phyloP scores from a whole-genome alignment of 1,140 invertebrate genomes.

The Andricus grossulariae region DNA sequence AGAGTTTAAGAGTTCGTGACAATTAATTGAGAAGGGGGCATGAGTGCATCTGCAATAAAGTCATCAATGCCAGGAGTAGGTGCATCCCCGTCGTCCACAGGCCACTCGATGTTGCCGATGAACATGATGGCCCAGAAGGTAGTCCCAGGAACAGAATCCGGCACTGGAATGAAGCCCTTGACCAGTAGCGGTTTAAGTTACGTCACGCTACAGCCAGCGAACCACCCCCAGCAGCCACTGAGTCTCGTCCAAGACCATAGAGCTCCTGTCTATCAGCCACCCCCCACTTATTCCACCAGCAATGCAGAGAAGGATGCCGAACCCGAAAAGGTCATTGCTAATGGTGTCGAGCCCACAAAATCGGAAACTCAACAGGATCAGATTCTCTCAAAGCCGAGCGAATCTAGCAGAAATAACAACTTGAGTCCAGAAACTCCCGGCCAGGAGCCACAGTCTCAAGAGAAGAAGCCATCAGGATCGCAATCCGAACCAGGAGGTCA shows the following conservation, averaged over 20 bases:
- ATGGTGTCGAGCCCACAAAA: slow-evolving; percentile 63
- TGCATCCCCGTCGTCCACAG: slow-evolving; percentile 60
- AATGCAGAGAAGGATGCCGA: slow-evolving; percentile 64
- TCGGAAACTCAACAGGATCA: slow-evolving; percentile 54
- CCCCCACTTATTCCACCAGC: slow-evolving; percentile 51
- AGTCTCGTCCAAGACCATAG: slow-evolving; percentile 74
- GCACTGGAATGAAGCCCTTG: slow-evolving; percentile 67
- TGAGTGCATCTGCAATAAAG: slow-evolving; percentile 68
- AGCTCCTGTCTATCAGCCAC: slow-evolving; percentile 62
- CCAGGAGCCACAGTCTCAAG: slow-evolving; percentile 50
- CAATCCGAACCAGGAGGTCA: slow-evolving; percentile 16
- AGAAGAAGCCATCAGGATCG: slow-evolving; percentile 10
- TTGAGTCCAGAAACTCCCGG: slow-evolving; percentile 60
- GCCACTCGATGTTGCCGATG: slow-evolving; percentile 72
- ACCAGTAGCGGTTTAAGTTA: slow-evolving; percentile 65
- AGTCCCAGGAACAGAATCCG: slow-evolving; percentile 63
- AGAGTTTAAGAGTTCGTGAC: slow-evolving; percentile 26
- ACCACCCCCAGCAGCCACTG: slow-evolving; percentile 60
- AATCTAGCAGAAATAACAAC: slow-evolving; percentile 65
- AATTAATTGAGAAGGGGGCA: slow-evolving; percentile 41
- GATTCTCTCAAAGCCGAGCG: slow-evolving; percentile 50
- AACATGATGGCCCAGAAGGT: slow-evolving; percentile 73
- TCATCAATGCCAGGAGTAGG: slow-evolving; percentile 69
- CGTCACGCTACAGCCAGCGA: slow-evolving; percentile 68
- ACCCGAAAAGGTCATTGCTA: slow-evolving; percentile 59